Base-by-base conservation (phyloP, 1,140 invertebrate species). In the Leptinotarsa defecta region DNA sequence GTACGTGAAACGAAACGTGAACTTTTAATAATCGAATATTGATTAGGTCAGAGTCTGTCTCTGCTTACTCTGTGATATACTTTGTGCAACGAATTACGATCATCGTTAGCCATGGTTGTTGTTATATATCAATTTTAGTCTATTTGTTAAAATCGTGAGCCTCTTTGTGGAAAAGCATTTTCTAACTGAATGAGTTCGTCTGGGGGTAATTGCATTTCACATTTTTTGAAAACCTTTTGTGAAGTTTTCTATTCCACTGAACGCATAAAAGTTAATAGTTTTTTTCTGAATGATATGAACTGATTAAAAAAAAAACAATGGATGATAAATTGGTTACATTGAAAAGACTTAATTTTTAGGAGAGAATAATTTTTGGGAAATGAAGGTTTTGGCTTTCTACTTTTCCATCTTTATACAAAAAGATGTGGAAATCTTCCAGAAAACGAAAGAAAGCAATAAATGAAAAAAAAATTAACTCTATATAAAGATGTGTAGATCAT, bases 11-110 rank as follows among this genome's bases (percentile, higher is more conserved):
- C 73, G 72, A 68, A 76, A 77, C 69, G 75, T 77, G 75, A 75
- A 77, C 74, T 75, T 77, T 77, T 77, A 77, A 77, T 77, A 77
- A 77, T 77, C 72, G 76, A 77, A 77, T 77, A 77, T 77, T 67
- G 76, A 77, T 71, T 70, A 70, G 48, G 27, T 11, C 34, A 48
- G 61, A 65, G 70, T 68, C 69, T 70, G 22, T 65, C 48, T 65
- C 69, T 75, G 73, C 74, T 76, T 67, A 70, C 73, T 74, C 43
- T 76, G 70, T 75, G 68, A 80, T 78, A 78, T 75, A 76, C 75
- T 78, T 80, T 80, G 73, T 78, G 77, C 74, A 77, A 74, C 68
- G 72, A 75, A 77, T 80, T 80, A 75, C 67, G 67, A 74, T 77
- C 75, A 62, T 22, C 68, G 52, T 57, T 71, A 43, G 72, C 74